phyloP scores from a whole-genome alignment of 2,113 vertebrate genomes.

The Neogale vison region DNA sequence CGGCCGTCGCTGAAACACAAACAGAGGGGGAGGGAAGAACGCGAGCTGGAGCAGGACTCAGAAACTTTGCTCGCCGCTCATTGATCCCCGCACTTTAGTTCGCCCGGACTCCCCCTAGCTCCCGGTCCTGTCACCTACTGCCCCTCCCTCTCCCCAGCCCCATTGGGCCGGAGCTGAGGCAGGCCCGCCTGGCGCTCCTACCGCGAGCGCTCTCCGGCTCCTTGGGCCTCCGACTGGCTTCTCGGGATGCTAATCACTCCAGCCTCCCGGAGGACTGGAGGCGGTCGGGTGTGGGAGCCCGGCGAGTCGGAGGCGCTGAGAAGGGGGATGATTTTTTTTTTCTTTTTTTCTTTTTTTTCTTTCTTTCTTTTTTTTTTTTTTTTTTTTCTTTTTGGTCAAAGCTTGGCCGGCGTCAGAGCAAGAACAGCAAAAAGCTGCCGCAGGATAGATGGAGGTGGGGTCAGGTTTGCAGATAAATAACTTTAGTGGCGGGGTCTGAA shows the following conservation, averaged over 20 bases:
- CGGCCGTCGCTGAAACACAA: background rate
- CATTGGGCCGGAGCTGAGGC: conserved; percentile 56
- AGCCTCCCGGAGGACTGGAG: background rate
- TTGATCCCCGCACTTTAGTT: conserved; percentile 60
- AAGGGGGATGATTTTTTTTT: background rate
- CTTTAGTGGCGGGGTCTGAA: conserved; percentile 39
- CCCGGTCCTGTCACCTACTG: conserved; percentile 55
- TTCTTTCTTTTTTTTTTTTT: background rate
- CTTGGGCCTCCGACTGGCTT: conserved; percentile 15
- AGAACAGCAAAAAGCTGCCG: conserved; percentile 41
- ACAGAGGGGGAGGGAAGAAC: conserved; percentile 21
- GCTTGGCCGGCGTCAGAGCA: conserved; percentile 57
- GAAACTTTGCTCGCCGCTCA: conserved; percentile 77
- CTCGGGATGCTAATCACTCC: conserved; percentile 21
- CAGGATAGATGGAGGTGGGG: conserved; percentile 72
- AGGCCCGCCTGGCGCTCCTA: conserved; percentile 42
- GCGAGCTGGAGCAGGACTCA: conserved; percentile 17
- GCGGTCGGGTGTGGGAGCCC: background rate
- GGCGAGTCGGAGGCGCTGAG: background rate
- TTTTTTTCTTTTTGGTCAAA: background rate
- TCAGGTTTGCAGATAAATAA: conserved; percentile 68
- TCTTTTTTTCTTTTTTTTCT: background rate
- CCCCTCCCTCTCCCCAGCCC: conserved; percentile 52
- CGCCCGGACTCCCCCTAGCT: conserved; percentile 15
- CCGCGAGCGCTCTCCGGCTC: background rate